Evolutionary conservation across 2,113 vertebrate species (phyloP), one percentile per base, ranked within the genome.

Genomic region (Platycercus adscitus): DNA sequence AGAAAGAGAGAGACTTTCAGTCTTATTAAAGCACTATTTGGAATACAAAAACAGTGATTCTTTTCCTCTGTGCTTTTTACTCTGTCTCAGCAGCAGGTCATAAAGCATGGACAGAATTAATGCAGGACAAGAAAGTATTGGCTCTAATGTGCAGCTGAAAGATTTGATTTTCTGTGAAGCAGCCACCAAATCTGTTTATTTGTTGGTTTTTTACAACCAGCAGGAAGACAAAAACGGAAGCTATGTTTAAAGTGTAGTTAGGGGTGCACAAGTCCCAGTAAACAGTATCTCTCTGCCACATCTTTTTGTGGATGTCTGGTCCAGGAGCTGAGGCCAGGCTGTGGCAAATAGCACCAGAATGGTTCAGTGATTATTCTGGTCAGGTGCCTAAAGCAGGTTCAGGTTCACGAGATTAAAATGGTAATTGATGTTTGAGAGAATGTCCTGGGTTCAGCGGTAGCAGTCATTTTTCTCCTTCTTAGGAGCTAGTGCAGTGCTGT

Each of bases 11-110:
- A 86, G 95, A 95, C 77, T 94, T 96, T 76, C 77, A 78, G 83
- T 79, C 78, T 92, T 95, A 81, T 89, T 95, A 93, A 95, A 95
- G 92, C 82, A 84, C 90, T 77, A 82, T 94, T 93, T 94, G 89
- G 78, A 96, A 94, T 91, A 92, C 19, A 9, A 70, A 85, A 91
- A 91, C 75, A 17, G 47, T 55, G 63, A 84, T 83, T 91, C 37
- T 80, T 94, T 91, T 60, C 26, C 69, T 87, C 47, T 66, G 43
- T 24, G 93, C 35, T 49, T 94, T 96, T 95, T 87, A 56, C 88
- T 77, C 65, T 43, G 28, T 55, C 85, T 96, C 91, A 58, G 64
- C 5, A 5, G 75, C 63, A 80, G 73, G 81, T 75, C 64, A 35
- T 86, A 84, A 95, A 91, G 70, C 71, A 72, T 4, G 24, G 69